Conservation (phyloP, 2,113 vertebrate species). For the Aythya baeri region DNA sequence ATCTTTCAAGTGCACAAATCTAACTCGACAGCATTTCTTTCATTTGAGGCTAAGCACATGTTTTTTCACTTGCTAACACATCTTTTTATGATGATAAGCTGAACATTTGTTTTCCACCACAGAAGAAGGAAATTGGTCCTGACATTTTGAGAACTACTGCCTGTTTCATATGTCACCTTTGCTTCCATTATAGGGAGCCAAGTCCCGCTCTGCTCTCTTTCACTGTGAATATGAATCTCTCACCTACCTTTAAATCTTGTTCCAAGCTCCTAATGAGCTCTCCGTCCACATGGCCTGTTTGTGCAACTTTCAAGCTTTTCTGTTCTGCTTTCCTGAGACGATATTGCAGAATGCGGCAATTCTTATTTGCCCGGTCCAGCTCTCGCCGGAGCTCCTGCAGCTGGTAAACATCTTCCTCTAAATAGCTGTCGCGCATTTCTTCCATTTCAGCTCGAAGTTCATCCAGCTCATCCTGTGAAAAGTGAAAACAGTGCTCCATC, state of each 20-base stretch:
- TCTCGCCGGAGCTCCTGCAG: conserved; percentile 96
- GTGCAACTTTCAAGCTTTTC: conserved; percentile 94
- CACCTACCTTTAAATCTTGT: conserved; percentile 94
- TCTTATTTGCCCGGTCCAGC: conserved; percentile 96
- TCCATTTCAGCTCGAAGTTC: conserved; percentile 99
- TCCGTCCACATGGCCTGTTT: conserved; percentile 96
- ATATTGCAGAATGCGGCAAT: conserved; percentile 97
- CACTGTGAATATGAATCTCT: not conserved
- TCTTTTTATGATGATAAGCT: not conserved
- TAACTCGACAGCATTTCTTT: conserved; percentile 4
- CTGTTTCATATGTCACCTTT: not conserved
- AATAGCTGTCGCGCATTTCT: conserved; percentile 96
- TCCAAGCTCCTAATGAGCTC: conserved; percentile 94
- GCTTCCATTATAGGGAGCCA: not conserved
- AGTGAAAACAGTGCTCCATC: conserved; percentile 40
- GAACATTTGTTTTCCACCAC: not conserved
- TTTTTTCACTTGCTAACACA: not conserved
- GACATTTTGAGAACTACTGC: not conserved
- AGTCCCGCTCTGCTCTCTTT: not conserved
- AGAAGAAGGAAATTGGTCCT: not conserved
- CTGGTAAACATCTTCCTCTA: conserved; percentile 99
- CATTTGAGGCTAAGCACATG: not conserved
- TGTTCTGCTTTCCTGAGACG: conserved; percentile 97
- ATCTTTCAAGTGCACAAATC: not conserved
- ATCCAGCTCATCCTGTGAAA: conserved; percentile 93